These are phyloP conservation scores for Morone saxatilis DNA, from an alignment of 2,113 vertebrate species.

Conservation along the genomic window DNA sequence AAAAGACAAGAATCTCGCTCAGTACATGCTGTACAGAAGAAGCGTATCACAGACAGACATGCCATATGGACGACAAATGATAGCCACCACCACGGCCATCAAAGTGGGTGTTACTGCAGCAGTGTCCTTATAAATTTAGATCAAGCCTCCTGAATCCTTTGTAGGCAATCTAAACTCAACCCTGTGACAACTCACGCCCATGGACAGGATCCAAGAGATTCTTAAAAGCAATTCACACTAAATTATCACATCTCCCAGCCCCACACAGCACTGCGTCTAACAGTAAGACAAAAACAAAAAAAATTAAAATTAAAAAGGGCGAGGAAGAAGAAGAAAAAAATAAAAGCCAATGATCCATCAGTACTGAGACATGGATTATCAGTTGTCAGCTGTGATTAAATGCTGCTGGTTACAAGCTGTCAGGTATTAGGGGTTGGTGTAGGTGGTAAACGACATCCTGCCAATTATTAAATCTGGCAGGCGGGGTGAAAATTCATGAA, in stretches of 20 bases:
- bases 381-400: conserved; percentile 80
- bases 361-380: conserved; percentile 74
- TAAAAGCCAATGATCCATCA: conserved; percentile 60
- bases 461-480: conserved; percentile 80
- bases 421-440: conserved; percentile 75
- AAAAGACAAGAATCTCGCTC: neutral
- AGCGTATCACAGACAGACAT: conserved; percentile 58
- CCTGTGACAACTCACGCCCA: conserved; percentile 62
- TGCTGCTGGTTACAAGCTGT: conserved; percentile 78
- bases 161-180: conserved; percentile 59
- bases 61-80: conserved; percentile 73
- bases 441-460: conserved; percentile 72
- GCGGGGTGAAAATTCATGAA: conserved; percentile 52
- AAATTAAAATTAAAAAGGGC: conserved; percentile 32
- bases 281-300: conserved; percentile 44
- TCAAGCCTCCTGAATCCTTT: conserved; percentile 68
- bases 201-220: conserved; percentile 62
- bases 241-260: conserved; percentile 71
- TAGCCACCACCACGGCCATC: conserved; percentile 63
- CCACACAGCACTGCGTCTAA: conserved; percentile 45
- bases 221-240: conserved; percentile 70
- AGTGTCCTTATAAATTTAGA: conserved; percentile 71
- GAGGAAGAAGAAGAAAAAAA: conserved; percentile 22
- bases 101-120: conserved; percentile 70
- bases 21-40: conserved; percentile 47